phyloP scores from a whole-genome alignment of 1,140 invertebrate species.

The Bursaphelenchus mucronatus region DNA sequence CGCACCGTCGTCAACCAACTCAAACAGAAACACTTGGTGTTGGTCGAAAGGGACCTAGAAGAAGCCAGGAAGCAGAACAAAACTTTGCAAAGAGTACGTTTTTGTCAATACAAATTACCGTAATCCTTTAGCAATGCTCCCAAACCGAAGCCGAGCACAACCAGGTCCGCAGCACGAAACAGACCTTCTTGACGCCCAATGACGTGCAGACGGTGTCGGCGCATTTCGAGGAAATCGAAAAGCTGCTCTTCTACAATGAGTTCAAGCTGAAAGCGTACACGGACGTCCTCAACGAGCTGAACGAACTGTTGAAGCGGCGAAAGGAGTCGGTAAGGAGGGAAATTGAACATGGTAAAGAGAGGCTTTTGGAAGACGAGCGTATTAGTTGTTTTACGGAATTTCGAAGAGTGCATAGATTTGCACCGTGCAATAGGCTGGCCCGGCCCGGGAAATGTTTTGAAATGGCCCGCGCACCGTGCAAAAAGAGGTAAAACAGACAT shows the following conservation, averaged over 20 bases:
- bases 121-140: too few species aligned
- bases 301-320: slow-evolving; percentile 13
- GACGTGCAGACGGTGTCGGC: slow-evolving; percentile 14
- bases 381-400: too few species aligned
- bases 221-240: slow-evolving; percentile 4
- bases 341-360: too few species aligned
- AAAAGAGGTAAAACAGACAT: too few species aligned
- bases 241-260: slow-evolving; percentile 1
- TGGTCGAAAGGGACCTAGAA: not conserved
- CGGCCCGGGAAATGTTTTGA: too few species aligned
- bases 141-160: slow-evolving; percentile 15
- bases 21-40: not conserved
- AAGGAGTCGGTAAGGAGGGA: not conserved
- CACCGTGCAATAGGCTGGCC: too few species aligned
- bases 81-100: slow-evolving; percentile 8
- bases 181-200: not conserved
- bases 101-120: not conserved
- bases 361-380: too few species aligned
- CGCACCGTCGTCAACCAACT: not conserved
- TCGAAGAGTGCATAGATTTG: too few species aligned
- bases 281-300: slow-evolving; percentile 9
- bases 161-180: not conserved
- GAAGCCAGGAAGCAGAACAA: slow-evolving; percentile 5
- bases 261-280: slow-evolving; percentile 16
- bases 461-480: too few species aligned